Evolutionary conservation across 1,140 invertebrate genomes (phyloP).

Genomic region (Zaprionus tsacasi): DNA sequence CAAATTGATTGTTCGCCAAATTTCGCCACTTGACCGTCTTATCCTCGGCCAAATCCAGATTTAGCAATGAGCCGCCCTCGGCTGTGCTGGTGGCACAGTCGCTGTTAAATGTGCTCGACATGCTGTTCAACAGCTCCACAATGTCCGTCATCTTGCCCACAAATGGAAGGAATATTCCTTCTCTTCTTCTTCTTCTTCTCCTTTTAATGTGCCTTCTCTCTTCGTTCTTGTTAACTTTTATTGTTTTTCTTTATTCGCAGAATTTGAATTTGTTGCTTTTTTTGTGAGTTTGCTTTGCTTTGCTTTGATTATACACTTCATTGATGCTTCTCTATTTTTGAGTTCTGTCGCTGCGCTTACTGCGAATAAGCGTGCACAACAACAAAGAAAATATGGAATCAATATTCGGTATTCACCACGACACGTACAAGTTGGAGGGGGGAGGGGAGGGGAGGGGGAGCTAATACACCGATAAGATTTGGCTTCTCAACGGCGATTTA

Average conservation of each 20-base stretch:
- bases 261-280: neutral
- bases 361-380: conserved; percentile 14
- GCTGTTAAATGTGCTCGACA: conserved; percentile 76
- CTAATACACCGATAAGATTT: conserved; percentile 40
- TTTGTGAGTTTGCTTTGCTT: neutral
- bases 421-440: neutral
- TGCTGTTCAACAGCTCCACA: conserved; percentile 75
- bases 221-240: conserved; percentile 6
- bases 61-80: conserved; percentile 70
- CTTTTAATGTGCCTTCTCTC: no score
- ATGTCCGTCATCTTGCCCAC: conserved; percentile 70
- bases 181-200: no score
- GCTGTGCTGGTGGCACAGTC: conserved; percentile 75
- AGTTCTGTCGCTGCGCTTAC: conserved; percentile 20
- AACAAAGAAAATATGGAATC: conserved; percentile 32
- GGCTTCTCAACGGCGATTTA: conserved; percentile 27
- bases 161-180: neutral
- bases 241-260: neutral
- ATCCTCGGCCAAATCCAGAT: conserved; percentile 77
- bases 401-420: conserved; percentile 41
- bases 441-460: neutral
- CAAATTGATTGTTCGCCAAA: conserved; percentile 81
- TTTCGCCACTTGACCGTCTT: conserved; percentile 83
- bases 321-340: conserved; percentile 8
- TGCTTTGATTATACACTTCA: conserved; percentile 18